Conservation (phyloP, 2,888 invertebrate species). For the Heterodera filipjevi region DNA sequence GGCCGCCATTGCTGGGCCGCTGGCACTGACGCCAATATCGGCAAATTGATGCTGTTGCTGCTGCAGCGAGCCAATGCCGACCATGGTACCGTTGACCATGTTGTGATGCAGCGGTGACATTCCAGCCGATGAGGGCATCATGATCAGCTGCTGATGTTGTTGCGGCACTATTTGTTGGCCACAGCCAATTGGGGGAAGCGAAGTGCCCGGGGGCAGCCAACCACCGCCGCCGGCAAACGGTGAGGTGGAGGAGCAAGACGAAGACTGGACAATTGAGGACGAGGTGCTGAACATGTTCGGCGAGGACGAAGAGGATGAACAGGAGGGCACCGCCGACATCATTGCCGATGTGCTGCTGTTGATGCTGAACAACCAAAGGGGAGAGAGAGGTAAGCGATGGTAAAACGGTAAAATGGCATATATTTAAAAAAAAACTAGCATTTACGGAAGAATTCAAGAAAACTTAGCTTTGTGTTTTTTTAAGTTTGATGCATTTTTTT, state of each 20-base stretch:
- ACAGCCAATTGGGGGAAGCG: background rate
- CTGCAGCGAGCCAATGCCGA: slow-evolving; percentile 14
- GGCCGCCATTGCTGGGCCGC: too few relatives aligned
- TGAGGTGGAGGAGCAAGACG: background rate
- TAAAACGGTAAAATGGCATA: too few relatives aligned
- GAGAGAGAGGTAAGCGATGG: too few relatives aligned
- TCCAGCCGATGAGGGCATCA: background rate
- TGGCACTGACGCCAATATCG: slow-evolving; percentile 19
- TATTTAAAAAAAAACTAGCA: too few relatives aligned
- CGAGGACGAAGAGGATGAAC: background rate
- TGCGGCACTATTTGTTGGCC: background rate
- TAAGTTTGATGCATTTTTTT: too few relatives aligned
- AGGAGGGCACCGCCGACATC: background rate
- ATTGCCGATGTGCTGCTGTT: background rate
- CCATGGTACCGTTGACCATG: slow-evolving; percentile 22
- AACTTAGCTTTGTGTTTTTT: too few relatives aligned
- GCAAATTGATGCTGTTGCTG: slow-evolving; percentile 13
- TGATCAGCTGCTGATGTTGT: slow-evolving; percentile 11
- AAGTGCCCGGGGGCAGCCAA: background rate
- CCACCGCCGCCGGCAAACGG: background rate
- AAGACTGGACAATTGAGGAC: background rate
- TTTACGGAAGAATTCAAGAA: too few relatives aligned
- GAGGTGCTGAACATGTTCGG: slow-evolving; percentile 5
- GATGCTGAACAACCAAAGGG: background rate
- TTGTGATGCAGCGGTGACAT: background rate